These are phyloP conservation scores for Sylvilagus floridanus DNA, from an alignment of 2,797 vertebrate species.

Conservation along the genomic window DNA sequence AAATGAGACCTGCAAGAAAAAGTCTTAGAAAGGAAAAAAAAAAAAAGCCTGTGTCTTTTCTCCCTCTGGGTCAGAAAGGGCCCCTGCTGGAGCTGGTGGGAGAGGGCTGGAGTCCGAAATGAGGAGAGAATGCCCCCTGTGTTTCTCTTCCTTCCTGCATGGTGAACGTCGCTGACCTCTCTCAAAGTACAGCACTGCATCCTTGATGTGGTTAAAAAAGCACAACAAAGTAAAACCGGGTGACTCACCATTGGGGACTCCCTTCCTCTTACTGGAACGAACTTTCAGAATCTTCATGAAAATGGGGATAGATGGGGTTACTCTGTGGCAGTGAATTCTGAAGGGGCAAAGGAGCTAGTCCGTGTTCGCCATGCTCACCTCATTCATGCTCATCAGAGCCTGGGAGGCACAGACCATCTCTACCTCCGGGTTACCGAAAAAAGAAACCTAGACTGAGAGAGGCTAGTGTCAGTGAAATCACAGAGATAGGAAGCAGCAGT, in stretches of 20 bases:
- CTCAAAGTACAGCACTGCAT: slow-evolving; percentile 54
- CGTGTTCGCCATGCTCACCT: background rate
- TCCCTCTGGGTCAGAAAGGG: background rate
- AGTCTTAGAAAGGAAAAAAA: background rate
- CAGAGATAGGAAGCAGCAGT: background rate
- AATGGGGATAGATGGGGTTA: background rate
- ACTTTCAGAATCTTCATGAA: slow-evolving; percentile 15
- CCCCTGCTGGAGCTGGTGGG: background rate
- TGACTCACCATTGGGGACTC: background rate
- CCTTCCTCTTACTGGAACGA: slow-evolving; percentile 31
- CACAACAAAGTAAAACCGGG: slow-evolving; percentile 40
- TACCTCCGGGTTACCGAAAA: slow-evolving; percentile 22
- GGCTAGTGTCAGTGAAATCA: background rate
- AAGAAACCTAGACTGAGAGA: slow-evolving; percentile 44
- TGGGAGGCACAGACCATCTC: background rate
- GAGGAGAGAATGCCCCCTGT: slow-evolving; percentile 36
- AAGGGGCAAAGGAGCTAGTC: background rate
- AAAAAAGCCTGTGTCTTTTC: background rate
- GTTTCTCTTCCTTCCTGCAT: slow-evolving; percentile 64
- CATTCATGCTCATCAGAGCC: background rate
- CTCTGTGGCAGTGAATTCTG: slow-evolving; percentile 39
- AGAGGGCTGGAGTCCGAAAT: background rate
- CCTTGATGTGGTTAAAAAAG: slow-evolving; percentile 50
- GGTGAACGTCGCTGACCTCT: slow-evolving; percentile 60
- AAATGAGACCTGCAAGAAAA: slow-evolving; percentile 1